Evolutionary conservation across 2,888 invertebrate genomes (phyloP).

Genomic region (Hypena proboscidalis): DNA sequence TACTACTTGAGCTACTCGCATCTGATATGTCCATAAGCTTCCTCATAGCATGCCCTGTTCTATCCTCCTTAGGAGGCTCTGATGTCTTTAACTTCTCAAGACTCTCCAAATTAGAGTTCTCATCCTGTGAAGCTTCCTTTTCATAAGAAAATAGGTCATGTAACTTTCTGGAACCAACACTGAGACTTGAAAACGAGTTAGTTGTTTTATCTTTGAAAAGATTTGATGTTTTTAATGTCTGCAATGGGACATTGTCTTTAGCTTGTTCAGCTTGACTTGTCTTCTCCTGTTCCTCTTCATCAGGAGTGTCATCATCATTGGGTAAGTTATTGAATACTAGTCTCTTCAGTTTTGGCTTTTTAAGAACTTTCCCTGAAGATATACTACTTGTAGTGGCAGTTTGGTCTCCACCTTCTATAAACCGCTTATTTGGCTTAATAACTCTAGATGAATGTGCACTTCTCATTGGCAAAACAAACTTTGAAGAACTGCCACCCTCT

Average conservation of each 20-base stretch:
- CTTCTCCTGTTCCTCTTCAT: slow-evolving; percentile 66
- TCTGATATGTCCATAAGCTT: slow-evolving; percentile 81
- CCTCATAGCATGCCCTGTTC: slow-evolving; percentile 77
- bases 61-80: slow-evolving; percentile 70
- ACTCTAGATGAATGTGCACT: slow-evolving; percentile 94
- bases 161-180: slow-evolving; percentile 60
- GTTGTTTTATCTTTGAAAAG: slow-evolving; percentile 78
- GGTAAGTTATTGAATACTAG: slow-evolving; percentile 76
- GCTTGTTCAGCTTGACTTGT: slow-evolving; percentile 62
- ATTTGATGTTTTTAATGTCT: slow-evolving; percentile 61
- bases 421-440: slow-evolving; percentile 94
- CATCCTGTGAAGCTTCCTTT: slow-evolving; percentile 74
- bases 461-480: slow-evolving; percentile 91
- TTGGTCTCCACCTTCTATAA: slow-evolving; percentile 88
- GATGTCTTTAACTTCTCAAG: slow-evolving; percentile 63
- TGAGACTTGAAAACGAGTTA: slow-evolving; percentile 71
- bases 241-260: slow-evolving; percentile 60
- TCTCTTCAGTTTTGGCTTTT: slow-evolving; percentile 79
- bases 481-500: slow-evolving; percentile 69
- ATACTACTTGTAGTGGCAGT: slow-evolving; percentile 55
- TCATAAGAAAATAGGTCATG: slow-evolving; percentile 75
- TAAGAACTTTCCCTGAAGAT: slow-evolving; percentile 74
- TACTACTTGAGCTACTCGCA: slow-evolving; percentile 77
- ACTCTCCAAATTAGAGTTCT: slow-evolving; percentile 70
- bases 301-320: slow-evolving; percentile 62